Percentiles rank a stretch among this genome's conserved stretches.
These are phyloP conservation scores for Hesperia comma DNA, from an alignment of 2,888 invertebrate species.

Conservation along the genomic window DNA sequence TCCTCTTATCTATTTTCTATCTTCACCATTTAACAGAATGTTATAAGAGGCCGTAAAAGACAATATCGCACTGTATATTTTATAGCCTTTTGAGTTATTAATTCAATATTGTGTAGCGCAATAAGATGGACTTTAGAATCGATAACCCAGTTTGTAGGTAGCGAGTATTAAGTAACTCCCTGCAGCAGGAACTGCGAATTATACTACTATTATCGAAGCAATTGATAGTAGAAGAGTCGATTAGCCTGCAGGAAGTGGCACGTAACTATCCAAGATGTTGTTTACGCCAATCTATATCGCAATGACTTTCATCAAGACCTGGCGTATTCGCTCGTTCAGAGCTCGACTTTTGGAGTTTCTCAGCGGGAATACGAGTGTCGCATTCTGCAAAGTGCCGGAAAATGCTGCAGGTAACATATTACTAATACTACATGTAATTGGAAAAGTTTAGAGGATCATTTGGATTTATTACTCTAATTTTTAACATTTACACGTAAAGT, in stretches of 20 bases:
- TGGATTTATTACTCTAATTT: no score
- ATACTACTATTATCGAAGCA: constrained; percentile 6
- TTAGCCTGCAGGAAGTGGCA: constrained; percentile 13
- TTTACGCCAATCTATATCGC: constrained; percentile 93
- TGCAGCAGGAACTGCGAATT: constrained; percentile 11
- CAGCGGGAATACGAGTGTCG: constrained; percentile 83
- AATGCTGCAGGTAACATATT: constrained; percentile 71
- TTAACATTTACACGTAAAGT: no score
- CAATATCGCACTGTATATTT: constrained; percentile 9
- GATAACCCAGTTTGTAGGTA: constrained; percentile 64
- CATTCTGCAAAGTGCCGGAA: constrained; percentile 85
- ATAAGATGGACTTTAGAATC: constrained; percentile 74
- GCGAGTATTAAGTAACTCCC: constrained; percentile 38
- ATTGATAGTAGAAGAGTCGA: constrained; percentile 12
- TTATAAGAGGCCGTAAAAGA: neutral
- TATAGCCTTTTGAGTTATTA: constrained; percentile 9
- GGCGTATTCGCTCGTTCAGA: constrained; percentile 88
- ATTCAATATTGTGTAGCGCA: constrained; percentile 22
- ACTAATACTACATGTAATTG: no score
- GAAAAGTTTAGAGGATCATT: no score
- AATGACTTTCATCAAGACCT: constrained; percentile 92
- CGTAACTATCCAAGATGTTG: constrained; percentile 81
- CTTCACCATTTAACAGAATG: neutral
- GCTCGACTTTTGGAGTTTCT: constrained; percentile 86
- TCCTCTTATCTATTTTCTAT: neutral